phyloP scores from a whole-genome alignment of 1,140 invertebrate species.

The Ganaspis sp. region DNA sequence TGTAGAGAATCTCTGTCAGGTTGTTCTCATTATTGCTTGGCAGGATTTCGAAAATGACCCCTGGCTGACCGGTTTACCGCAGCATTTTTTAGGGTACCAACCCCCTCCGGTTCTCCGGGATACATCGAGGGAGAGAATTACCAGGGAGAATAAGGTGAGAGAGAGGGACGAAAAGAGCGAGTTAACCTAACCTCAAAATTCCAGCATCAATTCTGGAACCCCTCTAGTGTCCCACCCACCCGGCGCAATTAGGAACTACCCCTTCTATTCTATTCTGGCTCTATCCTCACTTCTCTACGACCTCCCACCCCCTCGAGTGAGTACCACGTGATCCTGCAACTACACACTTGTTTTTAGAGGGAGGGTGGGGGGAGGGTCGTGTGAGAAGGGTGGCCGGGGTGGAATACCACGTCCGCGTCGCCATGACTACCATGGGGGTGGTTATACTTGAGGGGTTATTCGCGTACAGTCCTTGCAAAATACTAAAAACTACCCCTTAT shows the following conservation, averaged over 20 bases:
- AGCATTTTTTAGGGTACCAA: slow-evolving; percentile 67
- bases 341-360: slow-evolving; percentile 70
- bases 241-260: slow-evolving; percentile 72
- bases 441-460: slow-evolving; percentile 72
- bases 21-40: slow-evolving; percentile 57
- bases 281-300: slow-evolving; percentile 62
- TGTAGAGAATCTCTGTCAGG: slow-evolving; percentile 35
- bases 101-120: slow-evolving; percentile 55
- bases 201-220: slow-evolving; percentile 71
- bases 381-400: slow-evolving; percentile 50
- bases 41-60: slow-evolving; percentile 66
- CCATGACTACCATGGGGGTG: slow-evolving; percentile 68
- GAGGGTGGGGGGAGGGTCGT: slow-evolving; percentile 47
- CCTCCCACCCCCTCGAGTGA: slow-evolving; percentile 56
- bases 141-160: slow-evolving; percentile 40
- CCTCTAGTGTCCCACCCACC: slow-evolving; percentile 65
- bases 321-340: slow-evolving; percentile 68
- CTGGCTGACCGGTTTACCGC: slow-evolving; percentile 62
- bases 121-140: slow-evolving; percentile 52
- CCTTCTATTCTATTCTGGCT: slow-evolving; percentile 67
- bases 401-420: slow-evolving; percentile 68
- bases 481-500: slow-evolving; percentile 60
- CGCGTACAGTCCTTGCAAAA: slow-evolving; percentile 71
- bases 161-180: slow-evolving; percentile 53
- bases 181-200: slow-evolving; percentile 73